Evolutionary conservation across 2,888 invertebrate genomes (phyloP).

Genomic region (Folsomia candida): DNA sequence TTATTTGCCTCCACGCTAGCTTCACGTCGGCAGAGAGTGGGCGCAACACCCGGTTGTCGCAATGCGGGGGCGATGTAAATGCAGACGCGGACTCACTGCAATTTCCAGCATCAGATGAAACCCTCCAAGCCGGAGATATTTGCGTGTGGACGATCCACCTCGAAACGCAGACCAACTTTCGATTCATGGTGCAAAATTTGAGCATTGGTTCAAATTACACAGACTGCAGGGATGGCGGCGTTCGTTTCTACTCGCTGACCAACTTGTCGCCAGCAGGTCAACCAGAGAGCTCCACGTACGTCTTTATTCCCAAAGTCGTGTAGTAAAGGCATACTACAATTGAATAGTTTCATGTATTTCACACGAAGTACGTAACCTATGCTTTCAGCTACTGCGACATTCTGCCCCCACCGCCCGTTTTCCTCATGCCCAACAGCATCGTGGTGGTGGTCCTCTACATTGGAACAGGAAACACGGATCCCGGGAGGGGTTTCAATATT

Average conservation of each 20-base stretch:
- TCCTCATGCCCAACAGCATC: slow-evolving; percentile 24
- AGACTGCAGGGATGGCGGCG: neutral
- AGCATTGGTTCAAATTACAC: neutral
- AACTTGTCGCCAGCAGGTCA: neutral
- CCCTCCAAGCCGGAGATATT: neutral
- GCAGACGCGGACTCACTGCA: neutral
- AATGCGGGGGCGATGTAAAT: neutral
- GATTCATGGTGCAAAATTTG: neutral
- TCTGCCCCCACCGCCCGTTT: slow-evolving; percentile 1
- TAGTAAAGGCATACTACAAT: no score
- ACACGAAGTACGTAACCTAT: no score
- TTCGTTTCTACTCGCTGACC: neutral
- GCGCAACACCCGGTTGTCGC: neutral
- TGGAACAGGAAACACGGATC: neutral
- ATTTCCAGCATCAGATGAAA: neutral
- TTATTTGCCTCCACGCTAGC: no score
- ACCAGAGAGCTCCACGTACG: neutral
- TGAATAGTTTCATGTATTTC: no score
- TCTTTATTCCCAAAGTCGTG: no score
- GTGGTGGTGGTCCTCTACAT: neutral
- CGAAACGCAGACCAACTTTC: neutral
- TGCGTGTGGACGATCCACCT: slow-evolving; percentile 10
- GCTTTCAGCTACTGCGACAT: neutral
- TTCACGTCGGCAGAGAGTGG: neutral
- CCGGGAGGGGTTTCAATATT: neutral